Conservation (phyloP, 2,113 vertebrate species). For the Tonatia bakeri region DNA sequence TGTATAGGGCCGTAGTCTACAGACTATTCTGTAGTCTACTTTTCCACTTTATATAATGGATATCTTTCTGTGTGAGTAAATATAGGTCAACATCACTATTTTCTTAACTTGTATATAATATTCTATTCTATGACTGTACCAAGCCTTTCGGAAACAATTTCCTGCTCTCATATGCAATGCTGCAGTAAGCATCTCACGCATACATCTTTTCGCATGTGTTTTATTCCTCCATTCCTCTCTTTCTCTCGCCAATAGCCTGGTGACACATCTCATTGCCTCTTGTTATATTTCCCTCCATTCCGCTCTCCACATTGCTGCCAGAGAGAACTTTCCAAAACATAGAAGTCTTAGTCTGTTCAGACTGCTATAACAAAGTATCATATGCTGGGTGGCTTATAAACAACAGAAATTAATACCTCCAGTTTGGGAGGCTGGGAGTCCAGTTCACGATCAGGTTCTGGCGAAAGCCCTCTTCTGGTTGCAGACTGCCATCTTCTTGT, state of each 20-base stretch:
- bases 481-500: too few species aligned
- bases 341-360: too few species aligned
- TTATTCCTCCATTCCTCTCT: not conserved
- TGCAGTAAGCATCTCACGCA: not conserved
- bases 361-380: not conserved
- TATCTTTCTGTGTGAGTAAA: not conserved
- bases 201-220: not conserved
- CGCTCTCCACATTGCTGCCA: not conserved
- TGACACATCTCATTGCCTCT: not conserved
- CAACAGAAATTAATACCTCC: not conserved
- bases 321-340: not conserved
- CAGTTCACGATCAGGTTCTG: not conserved
- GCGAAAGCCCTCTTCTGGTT: not conserved
- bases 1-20: accelerated
- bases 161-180: not conserved
- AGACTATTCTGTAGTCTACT: too few species aligned
- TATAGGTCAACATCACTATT: not conserved
- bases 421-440: not conserved
- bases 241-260: not conserved
- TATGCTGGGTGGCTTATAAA: not conserved
- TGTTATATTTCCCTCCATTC: not conserved
- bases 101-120: not conserved
- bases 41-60: not conserved
- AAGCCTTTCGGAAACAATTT: not conserved
- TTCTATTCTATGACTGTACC: not conserved